Percentiles rank a stretch among this genome's conserved stretches.
phyloP scores from a whole-genome alignment of 2,113 vertebrate species.

The Diphyllodes magnificus region DNA sequence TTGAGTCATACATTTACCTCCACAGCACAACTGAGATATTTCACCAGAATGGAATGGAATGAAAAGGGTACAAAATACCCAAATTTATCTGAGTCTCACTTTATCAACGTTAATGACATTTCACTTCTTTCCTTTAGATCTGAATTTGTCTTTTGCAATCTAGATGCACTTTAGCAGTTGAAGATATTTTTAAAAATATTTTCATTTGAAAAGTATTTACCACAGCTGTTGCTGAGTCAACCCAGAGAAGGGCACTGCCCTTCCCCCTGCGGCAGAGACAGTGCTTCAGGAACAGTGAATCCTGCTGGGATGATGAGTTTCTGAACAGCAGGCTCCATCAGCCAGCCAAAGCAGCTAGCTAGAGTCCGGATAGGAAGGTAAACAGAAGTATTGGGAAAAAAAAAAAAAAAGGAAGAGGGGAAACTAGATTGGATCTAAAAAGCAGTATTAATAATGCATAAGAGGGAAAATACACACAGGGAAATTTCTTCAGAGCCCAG shows the following conservation, averaged over 20 bases:
- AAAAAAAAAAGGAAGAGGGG: background rate
- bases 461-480: background rate
- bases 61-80: background rate
- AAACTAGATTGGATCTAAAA: background rate
- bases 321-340: background rate
- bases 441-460: slow-evolving; percentile 29
- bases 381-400: background rate
- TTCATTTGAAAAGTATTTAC: background rate
- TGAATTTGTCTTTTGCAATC: background rate
- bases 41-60: background rate
- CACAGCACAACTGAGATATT: background rate
- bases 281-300: background rate
- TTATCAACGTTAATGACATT: background rate
- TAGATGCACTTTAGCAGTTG: background rate
- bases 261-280: background rate
- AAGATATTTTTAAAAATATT: background rate
- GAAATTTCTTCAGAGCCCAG: background rate
- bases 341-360: slow-evolving; percentile 44
- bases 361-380: background rate
- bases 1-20: background rate
- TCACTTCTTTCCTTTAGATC: background rate
- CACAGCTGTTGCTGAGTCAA: background rate
- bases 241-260: background rate
- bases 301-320: background rate
- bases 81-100: background rate